Base-by-base conservation (phyloP, 2,113 vertebrate species). In the Colossoma macropomum region DNA sequence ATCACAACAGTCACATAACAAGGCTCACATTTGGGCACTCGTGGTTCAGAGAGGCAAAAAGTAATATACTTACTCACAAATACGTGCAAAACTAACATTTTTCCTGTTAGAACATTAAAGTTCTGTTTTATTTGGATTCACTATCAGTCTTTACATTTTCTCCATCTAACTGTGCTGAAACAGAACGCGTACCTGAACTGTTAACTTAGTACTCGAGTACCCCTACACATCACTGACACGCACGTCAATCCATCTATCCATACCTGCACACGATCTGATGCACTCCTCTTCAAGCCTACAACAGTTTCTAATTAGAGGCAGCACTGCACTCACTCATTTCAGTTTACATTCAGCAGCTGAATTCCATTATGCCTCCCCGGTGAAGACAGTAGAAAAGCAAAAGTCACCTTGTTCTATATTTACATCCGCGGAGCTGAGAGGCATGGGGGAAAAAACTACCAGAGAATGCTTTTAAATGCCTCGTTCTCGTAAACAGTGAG, bases 351-450 rank as follows among this genome's bases (percentile, higher is more conserved):
- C 63, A 74, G 71, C 59, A 81, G 86, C 82, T 54, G 78, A 75
- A 82, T 87, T 79, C 70, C 77, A 68, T 72, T 84, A 56, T 62
- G 38, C 59, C 54, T 82, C 62, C 82, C 62, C 65, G 82, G 68
- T 79, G 79, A 79, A 85, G 80, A 75, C 70, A 84, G 68, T 41
- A 68, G 71, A 86, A 82, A 79, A 89, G 87, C 87, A 84, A 89
- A 92, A 90, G 90, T 92, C 89, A 90, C 90, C 90, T 91, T 89
- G 90, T 88, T 88, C 89, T 93, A 90, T 92, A 91, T 93, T 92
- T 93, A 91, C 89, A 90, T 80, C 84, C 76, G 65, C 75, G 75
- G 54, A 88, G 81, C 66, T 56, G 81, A 88, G 89, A 88, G 85
- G 72, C 60, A 27, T 70, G 45, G n/a, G 54, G 6, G 59, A 13